Evolutionary conservation across 2,797 vertebrate species (phyloP).

Genomic region (Columba guinea): DNA sequence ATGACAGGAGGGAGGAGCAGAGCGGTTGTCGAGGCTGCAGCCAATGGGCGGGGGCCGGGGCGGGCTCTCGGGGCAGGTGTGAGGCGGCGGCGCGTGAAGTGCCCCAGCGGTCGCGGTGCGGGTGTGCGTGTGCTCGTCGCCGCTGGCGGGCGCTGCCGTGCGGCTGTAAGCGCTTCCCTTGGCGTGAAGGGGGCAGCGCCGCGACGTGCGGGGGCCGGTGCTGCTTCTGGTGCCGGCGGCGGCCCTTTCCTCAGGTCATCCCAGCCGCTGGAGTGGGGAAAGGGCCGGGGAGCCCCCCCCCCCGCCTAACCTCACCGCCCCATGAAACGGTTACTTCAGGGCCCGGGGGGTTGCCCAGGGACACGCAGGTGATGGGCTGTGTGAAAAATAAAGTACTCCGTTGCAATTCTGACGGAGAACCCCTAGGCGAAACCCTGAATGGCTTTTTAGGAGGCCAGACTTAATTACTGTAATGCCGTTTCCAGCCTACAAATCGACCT

Average conservation of each 20-base stretch:
- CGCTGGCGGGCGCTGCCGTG: too few species aligned
- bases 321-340: fast-evolving
- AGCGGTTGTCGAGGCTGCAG: neutral
- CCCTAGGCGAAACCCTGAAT: neutral
- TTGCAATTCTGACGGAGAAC: fast-evolving
- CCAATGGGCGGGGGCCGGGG: neutral
- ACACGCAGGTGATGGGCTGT: fast-evolving
- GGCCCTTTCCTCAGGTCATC: neutral
- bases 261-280: neutral
- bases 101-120: fast-evolving
- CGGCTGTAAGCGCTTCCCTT: too few species aligned
- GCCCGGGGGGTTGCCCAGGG: fast-evolving
- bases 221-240: fast-evolving
- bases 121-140: neutral
- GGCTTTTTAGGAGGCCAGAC: neutral
- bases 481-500: too few species aligned
- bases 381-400: too few species aligned
- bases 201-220: fast-evolving
- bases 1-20: neutral
- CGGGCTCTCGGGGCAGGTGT: too few species aligned
- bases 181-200: too few species aligned
- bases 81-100: fast-evolving
- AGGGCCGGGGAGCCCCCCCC: too few species aligned
- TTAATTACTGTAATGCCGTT: neutral
- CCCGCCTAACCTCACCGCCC: too few species aligned